phyloP scores from a whole-genome alignment of 2,888 invertebrate species.

The Saturnia japonica region DNA sequence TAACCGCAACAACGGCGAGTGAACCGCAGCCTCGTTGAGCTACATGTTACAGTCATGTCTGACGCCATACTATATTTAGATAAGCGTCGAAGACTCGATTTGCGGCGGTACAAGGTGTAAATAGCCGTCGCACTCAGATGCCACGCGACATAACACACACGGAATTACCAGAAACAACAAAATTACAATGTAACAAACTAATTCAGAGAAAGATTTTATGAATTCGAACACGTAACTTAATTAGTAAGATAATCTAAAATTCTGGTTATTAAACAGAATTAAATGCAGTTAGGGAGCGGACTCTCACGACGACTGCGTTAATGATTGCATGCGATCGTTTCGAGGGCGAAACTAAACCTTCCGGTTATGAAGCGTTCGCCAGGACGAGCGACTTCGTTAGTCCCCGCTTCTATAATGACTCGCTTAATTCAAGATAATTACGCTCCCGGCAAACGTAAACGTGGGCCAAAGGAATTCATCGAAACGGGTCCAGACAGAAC shows the following conservation, averaged over 20 bases:
- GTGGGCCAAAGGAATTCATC: conserved; percentile 64
- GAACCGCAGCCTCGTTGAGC: conserved; percentile 56
- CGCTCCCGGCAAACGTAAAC: conserved; percentile 63
- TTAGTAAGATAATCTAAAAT: conserved; percentile 48
- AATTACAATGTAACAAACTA: conserved; percentile 34
- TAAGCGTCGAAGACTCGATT: conserved; percentile 56
- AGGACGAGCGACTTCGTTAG: conserved; percentile 68
- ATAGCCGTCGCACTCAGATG: conserved; percentile 43
- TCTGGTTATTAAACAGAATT: conserved; percentile 52
- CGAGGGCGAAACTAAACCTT: conserved; percentile 72
- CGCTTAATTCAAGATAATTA: conserved; percentile 78
- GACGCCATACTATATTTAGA: conserved; percentile 70
- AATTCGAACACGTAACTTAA: conserved; percentile 46
- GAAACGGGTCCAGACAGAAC: conserved; percentile 36
- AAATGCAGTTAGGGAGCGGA: conserved; percentile 37
- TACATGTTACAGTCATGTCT: conserved; percentile 64
- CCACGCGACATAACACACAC: conserved; percentile 53
- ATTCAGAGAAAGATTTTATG: conserved; percentile 41
- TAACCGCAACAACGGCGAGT: conserved; percentile 58
- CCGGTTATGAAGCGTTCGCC: conserved; percentile 59
- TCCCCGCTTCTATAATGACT: conserved; percentile 67
- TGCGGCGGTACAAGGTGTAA: conserved; percentile 61
- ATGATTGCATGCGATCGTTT: conserved; percentile 54
- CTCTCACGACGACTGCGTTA: conserved; percentile 27
- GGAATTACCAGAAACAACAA: conserved; percentile 44